These are phyloP conservation scores for Lutjanus argentimaculatus DNA, from an alignment of 2,797 vertebrate genomes.

Conservation along the genomic window DNA sequence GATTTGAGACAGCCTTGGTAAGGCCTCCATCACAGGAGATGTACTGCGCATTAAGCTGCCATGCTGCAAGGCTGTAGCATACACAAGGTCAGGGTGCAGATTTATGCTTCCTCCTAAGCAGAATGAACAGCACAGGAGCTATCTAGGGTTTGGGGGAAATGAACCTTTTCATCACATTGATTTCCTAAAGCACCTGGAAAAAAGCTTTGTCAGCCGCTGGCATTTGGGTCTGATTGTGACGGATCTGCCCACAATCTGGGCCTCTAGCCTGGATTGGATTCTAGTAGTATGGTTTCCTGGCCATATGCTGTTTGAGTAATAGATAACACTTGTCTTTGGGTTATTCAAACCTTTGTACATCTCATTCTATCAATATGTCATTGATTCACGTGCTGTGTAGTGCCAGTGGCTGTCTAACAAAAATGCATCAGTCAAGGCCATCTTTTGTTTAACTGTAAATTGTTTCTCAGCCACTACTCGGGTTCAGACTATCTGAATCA, in stretches of 20 bases:
- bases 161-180: constrained; percentile 88
- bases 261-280: constrained; percentile 71
- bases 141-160: constrained; percentile 81
- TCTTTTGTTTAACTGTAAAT: constrained; percentile 48
- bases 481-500: constrained; percentile 28
- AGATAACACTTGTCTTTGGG: constrained; percentile 80
- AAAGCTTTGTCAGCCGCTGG: constrained; percentile 85
- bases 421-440: constrained; percentile 46
- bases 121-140: constrained; percentile 79
- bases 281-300: constrained; percentile 56
- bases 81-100: constrained; percentile 84
- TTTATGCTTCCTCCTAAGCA: constrained; percentile 83
- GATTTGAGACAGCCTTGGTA: constrained; percentile 80
- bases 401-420: constrained; percentile 45
- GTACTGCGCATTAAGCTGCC: constrained; percentile 75
- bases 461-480: constrained; percentile 27
- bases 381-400: constrained; percentile 36
- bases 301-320: constrained; percentile 73
- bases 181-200: constrained; percentile 87
- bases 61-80: constrained; percentile 73
- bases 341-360: constrained; percentile 79
- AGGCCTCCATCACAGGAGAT: constrained; percentile 79
- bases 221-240: constrained; percentile 87
- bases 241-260: constrained; percentile 79
- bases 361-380: constrained; percentile 74